Base-by-base conservation (phyloP, 37 sponge, comb jelly and placozoan species). In the Ephydatia muelleri region DNA sequence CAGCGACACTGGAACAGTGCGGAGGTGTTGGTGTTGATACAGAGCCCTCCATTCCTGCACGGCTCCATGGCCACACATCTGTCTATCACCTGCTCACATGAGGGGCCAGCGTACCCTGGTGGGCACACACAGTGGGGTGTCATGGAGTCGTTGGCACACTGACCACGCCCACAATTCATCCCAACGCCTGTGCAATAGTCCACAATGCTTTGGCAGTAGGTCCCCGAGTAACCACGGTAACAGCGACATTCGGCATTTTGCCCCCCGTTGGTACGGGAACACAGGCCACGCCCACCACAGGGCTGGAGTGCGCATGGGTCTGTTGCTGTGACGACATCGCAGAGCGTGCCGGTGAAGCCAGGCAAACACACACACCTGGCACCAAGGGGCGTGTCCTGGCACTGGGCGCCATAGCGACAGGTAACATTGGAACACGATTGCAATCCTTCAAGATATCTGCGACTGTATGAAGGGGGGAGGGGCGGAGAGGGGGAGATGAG, bases 381-480 rank as follows among this genome's bases (percentile, higher is more conserved):
- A 22, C 84, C 84, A 13, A 38, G 14, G 13, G 27, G n/a, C 38
- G 57, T 27, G 78, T 82, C 65, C 13, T 21, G 22, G 70, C 91
- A 90, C 12, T 47, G 69, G 2, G 78, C 91, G 27, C 83, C 83
- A 77, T 90, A 82, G 30, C 49, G 66, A 32, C 91, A 90, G 26
- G 78, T 72, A 0, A 82, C 68, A 2, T 49, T 0, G 49, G 29
- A 11, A 70, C 91, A 90, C 8, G 49, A 23, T 30, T 77, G 26
- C n/a, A 83, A 34, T 28, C 26, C 21, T 21, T 72, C 33, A 19
- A 38, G 29, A 35, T 88, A 80, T 65, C 26, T 26, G 25, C 47
- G 73, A 27, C 89, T 88, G 71, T 28, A n/a, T 70, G 16, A 47
- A 31, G 11, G 71, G n/a, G 79, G 32, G 47, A 12, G 39, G 6